Conservation (phyloP, 2,113 vertebrate genomes). For the Microtus ochrogaster region DNA sequence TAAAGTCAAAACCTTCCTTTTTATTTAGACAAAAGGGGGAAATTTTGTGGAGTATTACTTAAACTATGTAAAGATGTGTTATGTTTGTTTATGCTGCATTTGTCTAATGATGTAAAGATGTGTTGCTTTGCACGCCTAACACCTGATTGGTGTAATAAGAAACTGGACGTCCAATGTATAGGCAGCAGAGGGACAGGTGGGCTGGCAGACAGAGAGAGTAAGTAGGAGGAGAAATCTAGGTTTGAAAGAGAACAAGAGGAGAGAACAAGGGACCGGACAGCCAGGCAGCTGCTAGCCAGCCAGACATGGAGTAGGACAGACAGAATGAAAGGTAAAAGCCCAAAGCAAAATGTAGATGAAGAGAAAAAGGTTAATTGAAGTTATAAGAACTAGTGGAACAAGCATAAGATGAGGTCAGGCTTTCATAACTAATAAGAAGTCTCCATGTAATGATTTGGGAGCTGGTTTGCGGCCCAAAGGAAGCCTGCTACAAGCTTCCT, state of each 20-base stretch:
- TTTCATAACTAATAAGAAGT: not conserved
- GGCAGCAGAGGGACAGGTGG: not conserved
- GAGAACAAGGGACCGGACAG: not conserved
- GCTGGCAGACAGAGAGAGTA: not conserved
- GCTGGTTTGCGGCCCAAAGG: not conserved
- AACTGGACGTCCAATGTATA: not conserved
- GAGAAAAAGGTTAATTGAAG: not conserved
- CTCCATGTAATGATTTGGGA: not conserved
- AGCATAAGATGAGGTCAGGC: not conserved
- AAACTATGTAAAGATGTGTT: not conserved
- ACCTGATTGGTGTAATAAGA: not conserved
- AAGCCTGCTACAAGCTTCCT: not conserved
- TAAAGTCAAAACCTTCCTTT: not conserved
- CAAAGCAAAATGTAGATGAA: not conserved
- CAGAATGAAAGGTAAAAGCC: not conserved
- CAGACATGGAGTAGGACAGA: not conserved
- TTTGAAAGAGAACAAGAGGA: not conserved
- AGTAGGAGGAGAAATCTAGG: not conserved
- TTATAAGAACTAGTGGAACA: not conserved
- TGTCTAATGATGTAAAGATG: not conserved
- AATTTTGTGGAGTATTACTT: not conserved
- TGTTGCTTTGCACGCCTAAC: not conserved
- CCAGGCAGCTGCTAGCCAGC: not conserved
- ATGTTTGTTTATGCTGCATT: not conserved
- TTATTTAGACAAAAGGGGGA: not conserved